These are phyloP conservation scores for Columba janthina DNA, from an alignment of 2,113 vertebrate species.

Conservation along the genomic window DNA sequence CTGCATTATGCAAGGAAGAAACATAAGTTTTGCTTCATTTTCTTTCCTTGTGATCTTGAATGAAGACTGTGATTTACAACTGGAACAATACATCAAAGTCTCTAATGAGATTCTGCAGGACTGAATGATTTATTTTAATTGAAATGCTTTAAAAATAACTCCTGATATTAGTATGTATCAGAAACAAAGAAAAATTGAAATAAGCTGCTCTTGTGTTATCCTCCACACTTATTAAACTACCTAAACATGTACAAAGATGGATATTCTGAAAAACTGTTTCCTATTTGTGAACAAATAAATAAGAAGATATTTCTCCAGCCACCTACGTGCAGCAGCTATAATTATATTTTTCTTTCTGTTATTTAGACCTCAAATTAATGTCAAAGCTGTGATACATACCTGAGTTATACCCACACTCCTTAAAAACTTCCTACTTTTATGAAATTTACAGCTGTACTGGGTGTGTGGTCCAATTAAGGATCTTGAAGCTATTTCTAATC, in stretches of 20 bases:
- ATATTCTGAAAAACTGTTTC: not conserved
- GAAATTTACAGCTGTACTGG: not conserved
- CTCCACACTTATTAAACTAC: not conserved
- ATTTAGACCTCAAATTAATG: not conserved
- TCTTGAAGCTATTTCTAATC: not conserved
- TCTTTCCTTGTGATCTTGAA: not conserved
- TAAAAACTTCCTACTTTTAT: not conserved
- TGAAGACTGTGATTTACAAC: not conserved
- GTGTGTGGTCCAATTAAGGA: not conserved
- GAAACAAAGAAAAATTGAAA: not conserved
- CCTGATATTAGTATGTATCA: not conserved
- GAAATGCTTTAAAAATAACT: not conserved
- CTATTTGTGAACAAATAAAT: not conserved
- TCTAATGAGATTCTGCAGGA: not conserved
- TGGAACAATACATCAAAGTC: not conserved
- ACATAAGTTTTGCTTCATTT: not conserved
- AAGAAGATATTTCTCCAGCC: constrained; percentile 6
- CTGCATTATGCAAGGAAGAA: not conserved
- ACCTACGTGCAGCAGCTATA: not conserved
- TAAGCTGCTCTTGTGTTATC: not conserved
- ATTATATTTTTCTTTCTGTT: not conserved
- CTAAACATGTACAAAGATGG: not conserved
- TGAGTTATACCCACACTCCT: not conserved
- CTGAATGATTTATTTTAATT: not conserved
- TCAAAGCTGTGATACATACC: not conserved